Conservation (phyloP, 2,113 vertebrate genomes). For the Mesoclemmys tuberculata region DNA sequence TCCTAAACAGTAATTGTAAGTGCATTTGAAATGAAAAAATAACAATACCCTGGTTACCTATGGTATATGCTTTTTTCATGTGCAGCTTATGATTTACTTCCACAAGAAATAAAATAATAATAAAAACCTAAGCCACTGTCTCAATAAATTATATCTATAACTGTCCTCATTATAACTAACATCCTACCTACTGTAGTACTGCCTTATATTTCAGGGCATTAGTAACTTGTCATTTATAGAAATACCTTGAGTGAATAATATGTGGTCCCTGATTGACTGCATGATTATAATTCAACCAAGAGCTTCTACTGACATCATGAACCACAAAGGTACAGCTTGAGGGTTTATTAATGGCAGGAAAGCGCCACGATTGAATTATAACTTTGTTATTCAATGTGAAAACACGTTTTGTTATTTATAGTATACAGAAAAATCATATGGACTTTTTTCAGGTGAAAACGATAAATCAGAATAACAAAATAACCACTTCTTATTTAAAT, state of each 20-base stretch:
- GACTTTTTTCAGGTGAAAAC: constrained; percentile 64
- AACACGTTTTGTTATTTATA: constrained; percentile 72
- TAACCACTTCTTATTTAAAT: constrained; percentile 70
- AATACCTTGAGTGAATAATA: constrained; percentile 56
- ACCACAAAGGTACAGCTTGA: constrained; percentile 50
- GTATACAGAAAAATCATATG: constrained; percentile 48
- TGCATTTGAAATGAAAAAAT: constrained; percentile 21
- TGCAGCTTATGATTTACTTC: constrained; percentile 63
- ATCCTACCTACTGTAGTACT: constrained; percentile 62
- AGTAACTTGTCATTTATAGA: constrained; percentile 62
- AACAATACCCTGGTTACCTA: constrained; percentile 5
- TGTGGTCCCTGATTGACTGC: constrained; percentile 52
- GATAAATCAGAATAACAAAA: constrained; percentile 73
- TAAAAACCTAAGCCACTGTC: constrained; percentile 27
- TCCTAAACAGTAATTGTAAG: constrained; percentile 9
- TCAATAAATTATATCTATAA: constrained; percentile 53
- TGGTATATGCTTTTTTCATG: constrained; percentile 20
- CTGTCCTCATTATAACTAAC: constrained; percentile 69
- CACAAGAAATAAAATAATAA: constrained; percentile 29
- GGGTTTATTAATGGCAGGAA: constrained; percentile 68
- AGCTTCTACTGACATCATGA: constrained; percentile 22
- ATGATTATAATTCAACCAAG: constrained; percentile 53
- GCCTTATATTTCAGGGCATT: constrained; percentile 70
- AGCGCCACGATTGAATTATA: constrained; percentile 64
- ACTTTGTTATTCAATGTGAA: constrained; percentile 59